Base-by-base conservation (phyloP, 2,113 vertebrate genomes). In the Salminus brasiliensis region DNA sequence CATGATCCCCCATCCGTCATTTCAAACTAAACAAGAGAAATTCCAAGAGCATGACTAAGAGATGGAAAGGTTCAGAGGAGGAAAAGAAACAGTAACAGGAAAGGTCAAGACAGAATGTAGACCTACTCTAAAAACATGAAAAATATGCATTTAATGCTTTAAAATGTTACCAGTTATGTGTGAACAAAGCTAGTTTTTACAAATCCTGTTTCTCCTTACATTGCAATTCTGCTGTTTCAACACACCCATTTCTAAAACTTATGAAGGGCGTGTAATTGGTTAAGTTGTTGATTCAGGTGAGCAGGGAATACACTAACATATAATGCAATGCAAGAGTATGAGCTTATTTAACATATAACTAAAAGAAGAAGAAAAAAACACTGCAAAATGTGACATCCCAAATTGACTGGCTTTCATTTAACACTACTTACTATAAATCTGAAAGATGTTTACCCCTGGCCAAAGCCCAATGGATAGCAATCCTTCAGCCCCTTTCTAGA, bases 31-130 rank as follows among this genome's bases (percentile, higher is more conserved):
- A 52, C 41, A 23, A 52, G 30, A 76, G 5, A n/a, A 36, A 76
- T 39, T 76, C 60, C 74, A 53, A n/a, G 25, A 32, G 72, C 39
- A 62, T 62, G 72, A 74, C 55, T 32, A 30, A 43, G 45, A 36
- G 16, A 23, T 60, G 12, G n/a, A 47, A 45, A 32, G 55, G 62
- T 30, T 5, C 10, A 10, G 29, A 23, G 59, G 60, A 30, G 30
- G 13, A 12, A 29, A 27, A 9, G 21, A 30, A n/a, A n/a, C n/a
- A 2, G 6, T 4, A 0, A 49, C 12, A 45, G 16, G 6, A 1
- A 13, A 9, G 12, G 9, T 11, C n/a, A n/a, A n/a, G n/a, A n/a
- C 2, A 47, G 45, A 2, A 9, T 21, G 47, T 49, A 15, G 43
- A 11, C 6, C 16, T 45, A 15, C 16, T 15, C 43, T 45, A 2